Base-by-base conservation (phyloP, 1,140 invertebrate species). In the Zelostemma sp. region DNA sequence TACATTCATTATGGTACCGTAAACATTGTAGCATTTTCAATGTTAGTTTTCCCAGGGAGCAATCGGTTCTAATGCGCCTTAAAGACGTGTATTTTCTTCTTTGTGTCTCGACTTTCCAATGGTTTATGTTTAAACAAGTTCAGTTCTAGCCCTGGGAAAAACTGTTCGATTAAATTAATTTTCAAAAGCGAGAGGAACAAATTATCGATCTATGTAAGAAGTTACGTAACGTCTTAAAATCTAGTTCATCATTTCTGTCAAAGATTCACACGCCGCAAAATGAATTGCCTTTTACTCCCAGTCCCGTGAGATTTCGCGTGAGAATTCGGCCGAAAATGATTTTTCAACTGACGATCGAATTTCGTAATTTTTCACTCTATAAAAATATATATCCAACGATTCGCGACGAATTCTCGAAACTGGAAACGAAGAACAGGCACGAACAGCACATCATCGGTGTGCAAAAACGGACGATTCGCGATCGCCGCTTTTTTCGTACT, bases 371-470 rank as follows among this genome's bases (percentile, higher is more conserved):
- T 21, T 57, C 19, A 11, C 35, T 17, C 40, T 35, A 11, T 19
- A 28, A 38, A 38, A 38, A 38, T 38, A 14, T 11, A 38, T 38
- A 38, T 38, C 41, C 33, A 19, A 33, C 64, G 40, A 70, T 62
- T 66, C 57, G 65, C 65, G 53, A 65, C 57, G 56, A 66, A 73
- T 67, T 73, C 66, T 38, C 35, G 14, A 64, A 17, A 31, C 43
- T 60, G 50, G 21, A 50, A 49, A 50, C 18, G 21, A 51, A 56
- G 38, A 67, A 25, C 54, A 59, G 50, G 53, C 53, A 74, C 63
- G 25, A 25, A 73, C 48, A 35, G 64, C 66, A 68, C 61, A 58
- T 72, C 69, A 76, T 69, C 56, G 56, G 67, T 66, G 67, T 63
- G 19, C 69, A 38, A 14, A 38, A 38, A 38, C n/a, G 35, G 3